Conservation (phyloP, 2,113 vertebrate genomes). For the Nothocercus nigrocapillus region DNA sequence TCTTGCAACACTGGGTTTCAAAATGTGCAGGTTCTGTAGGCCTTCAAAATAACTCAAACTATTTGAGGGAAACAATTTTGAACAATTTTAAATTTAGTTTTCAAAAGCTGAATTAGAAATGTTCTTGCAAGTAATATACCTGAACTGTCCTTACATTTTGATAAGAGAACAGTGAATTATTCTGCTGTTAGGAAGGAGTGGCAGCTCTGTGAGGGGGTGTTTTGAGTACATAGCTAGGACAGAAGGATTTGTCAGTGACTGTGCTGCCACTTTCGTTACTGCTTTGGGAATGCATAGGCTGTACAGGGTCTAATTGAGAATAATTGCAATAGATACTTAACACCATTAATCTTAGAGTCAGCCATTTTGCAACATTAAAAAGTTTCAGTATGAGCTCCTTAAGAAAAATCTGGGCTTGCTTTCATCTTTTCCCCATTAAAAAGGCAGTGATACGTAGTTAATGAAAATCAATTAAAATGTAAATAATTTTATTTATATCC, state of each 20-base stretch:
- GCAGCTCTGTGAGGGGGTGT: not conserved
- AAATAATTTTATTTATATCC: not conserved
- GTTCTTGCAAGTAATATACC: not conserved
- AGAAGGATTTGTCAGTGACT: not conserved
- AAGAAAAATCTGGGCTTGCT: not conserved
- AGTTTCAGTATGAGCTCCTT: not conserved
- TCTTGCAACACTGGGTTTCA: not conserved
- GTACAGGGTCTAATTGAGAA: not conserved
- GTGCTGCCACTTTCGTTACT: not conserved
- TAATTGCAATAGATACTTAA: not conserved
- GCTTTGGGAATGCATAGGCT: not conserved
- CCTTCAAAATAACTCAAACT: not conserved
- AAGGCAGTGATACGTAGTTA: not conserved
- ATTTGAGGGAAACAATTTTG: too few species aligned
- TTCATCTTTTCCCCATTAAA: not conserved
- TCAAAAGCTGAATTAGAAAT: not conserved
- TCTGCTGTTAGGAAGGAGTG: not conserved
- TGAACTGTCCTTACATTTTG: not conserved
- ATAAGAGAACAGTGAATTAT: not conserved
- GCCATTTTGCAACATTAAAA: not conserved
- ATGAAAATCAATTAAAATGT: not conserved
- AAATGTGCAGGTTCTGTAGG: not conserved
- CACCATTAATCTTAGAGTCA: not conserved
- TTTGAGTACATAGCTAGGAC: not conserved
- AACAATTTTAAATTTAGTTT: not conserved